These are phyloP conservation scores for Macrotus californicus DNA, from an alignment of 2,113 vertebrate genomes.

Conservation along the genomic window DNA sequence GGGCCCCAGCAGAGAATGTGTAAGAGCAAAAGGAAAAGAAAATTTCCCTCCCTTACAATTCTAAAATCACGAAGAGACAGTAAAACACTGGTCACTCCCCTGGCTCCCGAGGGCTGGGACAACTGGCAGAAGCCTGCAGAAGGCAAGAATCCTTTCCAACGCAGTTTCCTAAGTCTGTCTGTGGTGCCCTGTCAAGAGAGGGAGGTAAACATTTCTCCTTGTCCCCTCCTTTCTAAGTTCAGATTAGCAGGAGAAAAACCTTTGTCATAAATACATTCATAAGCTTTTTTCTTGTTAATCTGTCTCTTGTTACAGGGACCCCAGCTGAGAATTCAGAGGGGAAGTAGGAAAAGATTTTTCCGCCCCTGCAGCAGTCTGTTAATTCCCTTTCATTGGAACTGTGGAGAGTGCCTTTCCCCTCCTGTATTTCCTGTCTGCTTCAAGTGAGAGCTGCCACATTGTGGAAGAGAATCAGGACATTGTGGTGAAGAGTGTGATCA, in stretches of 20 bases:
- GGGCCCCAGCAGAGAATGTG: not conserved
- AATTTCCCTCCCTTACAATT: not conserved
- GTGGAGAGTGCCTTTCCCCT: not conserved
- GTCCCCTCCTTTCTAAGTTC: not conserved
- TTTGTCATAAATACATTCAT: not conserved
- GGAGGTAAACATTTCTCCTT: not conserved
- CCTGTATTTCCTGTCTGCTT: not conserved
- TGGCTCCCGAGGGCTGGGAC: not conserved
- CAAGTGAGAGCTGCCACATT: constrained; percentile 20
- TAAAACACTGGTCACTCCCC: not conserved
- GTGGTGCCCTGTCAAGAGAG: not conserved
- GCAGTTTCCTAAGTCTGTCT: not conserved
- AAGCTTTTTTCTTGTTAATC: not conserved
- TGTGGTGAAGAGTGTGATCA: constrained; percentile 69
- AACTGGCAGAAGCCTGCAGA: not conserved
- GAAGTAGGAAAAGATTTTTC: not conserved
- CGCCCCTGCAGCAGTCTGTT: not conserved
- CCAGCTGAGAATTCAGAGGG: not conserved
- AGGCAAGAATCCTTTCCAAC: not conserved
- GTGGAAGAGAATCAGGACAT: constrained; percentile 37
- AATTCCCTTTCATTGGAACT: not conserved
- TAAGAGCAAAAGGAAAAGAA: not conserved
- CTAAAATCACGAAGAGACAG: not conserved
- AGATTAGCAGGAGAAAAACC: not conserved
- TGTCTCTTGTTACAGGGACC: not conserved